A percentile compares a stretch with the other conserved stretches of the same genome.
phyloP scores from a whole-genome alignment of 2,888 invertebrate genomes.

The Drepanosiphum platanoidis region DNA sequence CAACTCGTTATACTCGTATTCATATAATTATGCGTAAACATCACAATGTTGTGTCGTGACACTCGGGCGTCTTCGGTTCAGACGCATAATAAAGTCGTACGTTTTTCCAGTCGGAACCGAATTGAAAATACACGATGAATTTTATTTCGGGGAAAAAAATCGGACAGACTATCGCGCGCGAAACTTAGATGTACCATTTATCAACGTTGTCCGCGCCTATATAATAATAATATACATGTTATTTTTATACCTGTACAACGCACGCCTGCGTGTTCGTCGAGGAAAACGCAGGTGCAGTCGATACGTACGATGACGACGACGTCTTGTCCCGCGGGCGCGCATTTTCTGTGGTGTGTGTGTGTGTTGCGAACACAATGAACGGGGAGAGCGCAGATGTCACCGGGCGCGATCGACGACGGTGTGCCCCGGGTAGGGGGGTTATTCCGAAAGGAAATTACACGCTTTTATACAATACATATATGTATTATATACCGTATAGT shows the following conservation, averaged over 20 bases:
- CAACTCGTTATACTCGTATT: too few relatives aligned
- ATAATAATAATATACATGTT: too few relatives aligned
- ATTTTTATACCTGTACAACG: too few relatives aligned
- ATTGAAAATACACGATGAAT: too few relatives aligned
- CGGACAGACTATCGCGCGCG: too few relatives aligned
- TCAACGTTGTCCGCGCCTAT: background rate
- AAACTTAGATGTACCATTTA: too few relatives aligned
- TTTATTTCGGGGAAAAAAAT: too few relatives aligned
- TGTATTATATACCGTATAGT: background rate
- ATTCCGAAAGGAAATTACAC: conserved; percentile 1
- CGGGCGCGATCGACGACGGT: background rate
- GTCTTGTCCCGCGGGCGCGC: background rate
- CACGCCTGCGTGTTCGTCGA: background rate
- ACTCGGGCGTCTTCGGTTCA: too few relatives aligned
- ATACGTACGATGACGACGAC: background rate
- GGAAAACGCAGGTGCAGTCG: conserved; percentile 1
- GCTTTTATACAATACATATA: background rate
- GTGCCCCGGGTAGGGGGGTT: background rate
- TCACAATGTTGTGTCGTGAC: too few relatives aligned
- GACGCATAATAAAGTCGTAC: too few relatives aligned
- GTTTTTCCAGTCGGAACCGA: too few relatives aligned
- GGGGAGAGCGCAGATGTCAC: conserved; percentile 1
- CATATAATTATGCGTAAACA: too few relatives aligned
- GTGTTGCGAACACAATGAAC: background rate
- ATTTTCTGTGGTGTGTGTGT: background rate